Conservation (phyloP, 2,888 invertebrate genomes). For the Hydraecia micacea region DNA sequence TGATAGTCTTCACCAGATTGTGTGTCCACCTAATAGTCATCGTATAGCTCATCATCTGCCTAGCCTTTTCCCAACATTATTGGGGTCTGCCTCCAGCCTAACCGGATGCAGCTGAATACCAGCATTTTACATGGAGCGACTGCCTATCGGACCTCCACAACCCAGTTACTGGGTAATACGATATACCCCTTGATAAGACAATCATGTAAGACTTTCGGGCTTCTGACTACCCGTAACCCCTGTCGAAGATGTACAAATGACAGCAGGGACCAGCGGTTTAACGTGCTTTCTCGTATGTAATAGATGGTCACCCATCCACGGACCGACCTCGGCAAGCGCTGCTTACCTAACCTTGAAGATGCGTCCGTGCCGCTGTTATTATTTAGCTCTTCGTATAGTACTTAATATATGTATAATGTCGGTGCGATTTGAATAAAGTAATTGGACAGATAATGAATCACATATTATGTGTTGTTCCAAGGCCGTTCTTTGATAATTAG, state of each 20-base stretch:
- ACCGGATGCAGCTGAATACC: neutral
- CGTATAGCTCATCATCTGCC: too few species aligned
- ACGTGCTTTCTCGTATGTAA: neutral
- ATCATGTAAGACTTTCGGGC: neutral
- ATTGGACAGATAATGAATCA: constrained; percentile 4
- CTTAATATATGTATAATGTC: neutral
- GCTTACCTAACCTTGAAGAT: neutral
- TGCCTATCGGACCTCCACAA: neutral
- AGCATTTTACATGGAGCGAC: neutral
- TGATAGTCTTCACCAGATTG: too few species aligned
- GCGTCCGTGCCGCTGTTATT: neutral
- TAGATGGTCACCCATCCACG: neutral
- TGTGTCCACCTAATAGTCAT: too few species aligned
- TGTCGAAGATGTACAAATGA: neutral
- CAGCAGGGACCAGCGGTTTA: neutral
- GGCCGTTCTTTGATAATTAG: neutral
- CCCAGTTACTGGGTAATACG: neutral
- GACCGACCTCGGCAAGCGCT: neutral
- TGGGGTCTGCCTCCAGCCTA: neutral
- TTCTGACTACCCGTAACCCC: neutral
- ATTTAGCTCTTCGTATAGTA: neutral
- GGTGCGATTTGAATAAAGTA: neutral
- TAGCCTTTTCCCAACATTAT: neutral
- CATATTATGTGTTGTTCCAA: neutral
- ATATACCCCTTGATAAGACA: neutral